Evolutionary conservation across 2,113 vertebrate species (phyloP).

Genomic region (Rhea americana): DNA sequence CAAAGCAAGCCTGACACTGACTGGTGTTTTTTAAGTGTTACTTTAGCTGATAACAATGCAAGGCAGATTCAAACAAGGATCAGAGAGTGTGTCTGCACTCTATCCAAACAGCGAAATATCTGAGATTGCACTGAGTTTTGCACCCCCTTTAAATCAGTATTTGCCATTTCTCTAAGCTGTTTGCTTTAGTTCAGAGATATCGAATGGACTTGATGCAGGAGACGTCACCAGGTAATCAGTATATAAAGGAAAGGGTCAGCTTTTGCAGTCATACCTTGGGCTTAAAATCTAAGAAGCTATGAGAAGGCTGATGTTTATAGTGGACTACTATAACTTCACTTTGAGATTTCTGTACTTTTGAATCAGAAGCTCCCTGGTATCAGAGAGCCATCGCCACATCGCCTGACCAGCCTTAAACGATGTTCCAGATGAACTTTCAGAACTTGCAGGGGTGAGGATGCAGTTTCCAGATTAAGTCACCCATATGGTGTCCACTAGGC

Average conservation of each 20-base stretch:
- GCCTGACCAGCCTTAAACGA: not conserved
- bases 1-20: not conserved
- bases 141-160: not conserved
- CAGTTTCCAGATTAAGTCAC: not conserved
- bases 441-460: not conserved
- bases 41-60: constrained; percentile 4
- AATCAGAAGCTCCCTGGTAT: not conserved
- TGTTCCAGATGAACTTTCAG: not conserved
- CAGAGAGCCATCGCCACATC: not conserved
- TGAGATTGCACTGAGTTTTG: not conserved
- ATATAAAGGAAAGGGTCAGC: not conserved
- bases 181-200: not conserved
- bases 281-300: not conserved
- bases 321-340: not conserved
- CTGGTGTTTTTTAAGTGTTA: not conserved
- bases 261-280: not conserved
- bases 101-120: not conserved
- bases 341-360: not conserved
- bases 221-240: fast-evolving
- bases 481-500: not conserved
- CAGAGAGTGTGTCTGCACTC: not conserved
- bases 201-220: not conserved
- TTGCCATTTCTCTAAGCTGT: not conserved
- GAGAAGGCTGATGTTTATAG: not conserved
- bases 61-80: not conserved